Base-by-base conservation (phyloP, 2,888 invertebrate species). In the Eupithecia centaureata region DNA sequence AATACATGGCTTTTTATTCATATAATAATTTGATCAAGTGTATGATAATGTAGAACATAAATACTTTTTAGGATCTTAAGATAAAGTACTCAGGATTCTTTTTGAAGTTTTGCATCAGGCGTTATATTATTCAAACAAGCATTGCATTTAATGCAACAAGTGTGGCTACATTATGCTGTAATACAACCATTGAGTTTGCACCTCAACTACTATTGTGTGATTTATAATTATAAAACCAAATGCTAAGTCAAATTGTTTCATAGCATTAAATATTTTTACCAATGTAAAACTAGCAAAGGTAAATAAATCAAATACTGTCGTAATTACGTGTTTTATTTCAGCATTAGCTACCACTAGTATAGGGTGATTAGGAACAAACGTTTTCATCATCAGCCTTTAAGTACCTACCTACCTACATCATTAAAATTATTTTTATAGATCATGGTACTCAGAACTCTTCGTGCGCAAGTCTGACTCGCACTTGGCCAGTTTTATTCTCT, bases 271-370 rank as follows among this genome's bases (percentile, higher is more conserved):
- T 91, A 86, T 91, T 92, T 92, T 92, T 93, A 92, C 92, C 91
- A 91, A 90, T 93, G 92, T 92, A 88, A 91, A 89, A 90, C 87
- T 90, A 91, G 91, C 92, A 90, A 91, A 88, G 90, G 91, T 91
- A 90, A 92, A 91, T 92, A 92, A 93, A 93, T 92, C 92, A 91
- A 90, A 91, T 90, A 90, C 89, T 90, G 74, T 76, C 75, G 65
- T 71, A 70, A 70, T 63, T 58, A 63, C 1, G 64, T 56, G 72
- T 76, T 71, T 76, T 32, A 69, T 65, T 69, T n/a, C 13, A 18
- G 54, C 47, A 22, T 12, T 27, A 47, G 27, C 30, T n/a, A n/a
- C 54, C n/a, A 10, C 22, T 18, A 38, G 7, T n/a, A 1, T 28
- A 51, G 51, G 8, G 3, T 2, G 25, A n/a, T 47, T 47, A 47